Evolutionary conservation across 2,797 vertebrate species (phyloP).

Genomic region (Strix occidentalis): DNA sequence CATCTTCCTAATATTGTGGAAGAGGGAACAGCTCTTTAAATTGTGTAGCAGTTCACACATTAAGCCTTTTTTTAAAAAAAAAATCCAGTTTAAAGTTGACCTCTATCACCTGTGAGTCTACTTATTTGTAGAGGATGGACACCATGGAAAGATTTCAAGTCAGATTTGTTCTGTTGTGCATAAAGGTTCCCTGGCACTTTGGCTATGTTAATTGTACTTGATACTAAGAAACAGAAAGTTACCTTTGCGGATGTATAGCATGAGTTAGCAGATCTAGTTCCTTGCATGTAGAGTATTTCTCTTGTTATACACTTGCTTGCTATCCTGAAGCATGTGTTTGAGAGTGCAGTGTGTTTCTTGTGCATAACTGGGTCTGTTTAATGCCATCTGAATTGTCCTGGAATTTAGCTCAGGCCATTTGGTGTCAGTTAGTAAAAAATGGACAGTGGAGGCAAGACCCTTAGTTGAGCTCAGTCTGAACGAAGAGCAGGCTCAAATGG

Average conservation of each 20-base stretch:
- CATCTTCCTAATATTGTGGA: not conserved
- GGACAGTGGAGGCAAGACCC: fast-evolving
- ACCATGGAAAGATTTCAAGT: not conserved
- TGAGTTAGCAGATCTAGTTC: not conserved
- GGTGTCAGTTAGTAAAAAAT: not conserved
- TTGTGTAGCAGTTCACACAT: not conserved
- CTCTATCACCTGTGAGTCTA: fast-evolving
- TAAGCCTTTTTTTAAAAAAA: not conserved
- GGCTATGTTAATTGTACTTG: not conserved
- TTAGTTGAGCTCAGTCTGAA: not conserved
- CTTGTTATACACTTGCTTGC: not conserved
- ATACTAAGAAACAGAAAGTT: not conserved
- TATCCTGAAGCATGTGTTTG: not conserved
- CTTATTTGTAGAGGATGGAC: not conserved
- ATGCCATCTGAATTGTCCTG: not conserved
- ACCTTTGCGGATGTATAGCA: not conserved
- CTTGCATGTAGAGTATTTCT: not conserved
- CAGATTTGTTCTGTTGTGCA: not conserved
- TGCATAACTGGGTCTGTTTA: not conserved
- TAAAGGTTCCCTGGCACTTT: not conserved
- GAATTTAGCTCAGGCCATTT: not conserved
- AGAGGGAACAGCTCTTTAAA: not conserved
- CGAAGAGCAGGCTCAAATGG: not conserved
- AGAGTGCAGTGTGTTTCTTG: not conserved
- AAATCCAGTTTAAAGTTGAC: not conserved